phyloP scores from a whole-genome alignment of 2,888 invertebrate genomes.

The Epistrophella euchroma region DNA sequence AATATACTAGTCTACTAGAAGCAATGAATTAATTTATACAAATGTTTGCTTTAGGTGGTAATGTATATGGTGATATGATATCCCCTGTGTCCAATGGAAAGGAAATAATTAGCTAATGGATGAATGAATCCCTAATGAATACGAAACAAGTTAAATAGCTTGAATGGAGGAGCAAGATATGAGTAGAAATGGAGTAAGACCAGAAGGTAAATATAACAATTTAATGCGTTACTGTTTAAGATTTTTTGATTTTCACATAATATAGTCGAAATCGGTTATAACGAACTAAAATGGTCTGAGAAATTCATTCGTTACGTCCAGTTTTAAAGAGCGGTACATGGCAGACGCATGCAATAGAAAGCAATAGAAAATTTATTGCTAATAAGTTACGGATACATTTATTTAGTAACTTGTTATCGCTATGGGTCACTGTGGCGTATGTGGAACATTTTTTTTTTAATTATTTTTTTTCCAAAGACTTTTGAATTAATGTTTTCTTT shows the following conservation, averaged over 20 bases:
- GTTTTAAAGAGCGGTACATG: too few relatives aligned
- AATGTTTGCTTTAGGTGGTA: conserved; percentile 7
- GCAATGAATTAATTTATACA: neutral
- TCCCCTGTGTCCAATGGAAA: neutral
- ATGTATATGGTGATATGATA: conserved; percentile 42
- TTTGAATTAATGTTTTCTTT: too few relatives aligned
- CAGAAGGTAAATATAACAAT: neutral
- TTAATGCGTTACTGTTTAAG: neutral
- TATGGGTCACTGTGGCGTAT: too few relatives aligned
- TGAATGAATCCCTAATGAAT: conserved; percentile 53
- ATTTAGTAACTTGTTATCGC: too few relatives aligned
- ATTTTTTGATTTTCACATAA: neutral
- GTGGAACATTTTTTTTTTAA: too few relatives aligned
- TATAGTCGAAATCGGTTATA: too few relatives aligned
- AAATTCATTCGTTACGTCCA: too few relatives aligned
- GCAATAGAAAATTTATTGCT: too few relatives aligned
- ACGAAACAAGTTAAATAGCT: conserved; percentile 19
- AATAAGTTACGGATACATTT: too few relatives aligned
- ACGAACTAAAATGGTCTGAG: too few relatives aligned
- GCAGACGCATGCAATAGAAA: too few relatives aligned
- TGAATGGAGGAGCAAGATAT: neutral
- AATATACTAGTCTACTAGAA: neutral
- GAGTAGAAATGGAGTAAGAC: neutral
- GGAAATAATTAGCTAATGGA: conserved; percentile 73
- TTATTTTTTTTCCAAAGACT: too few relatives aligned